Conservation (phyloP, 2,888 invertebrate genomes). For the Phengaris alcon region DNA sequence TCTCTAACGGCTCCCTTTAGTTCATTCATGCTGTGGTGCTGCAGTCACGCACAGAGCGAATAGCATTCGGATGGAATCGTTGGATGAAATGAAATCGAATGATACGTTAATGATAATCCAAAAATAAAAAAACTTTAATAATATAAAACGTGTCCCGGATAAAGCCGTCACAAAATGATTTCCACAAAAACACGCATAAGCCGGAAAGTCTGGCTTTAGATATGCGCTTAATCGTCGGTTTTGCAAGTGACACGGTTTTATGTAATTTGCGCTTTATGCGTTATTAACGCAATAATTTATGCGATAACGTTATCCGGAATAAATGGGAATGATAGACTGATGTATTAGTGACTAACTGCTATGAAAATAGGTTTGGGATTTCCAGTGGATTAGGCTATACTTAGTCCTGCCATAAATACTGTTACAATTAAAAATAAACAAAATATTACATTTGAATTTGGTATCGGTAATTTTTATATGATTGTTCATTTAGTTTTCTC, state of each 20-base stretch:
- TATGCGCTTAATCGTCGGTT: slow-evolving; percentile 8
- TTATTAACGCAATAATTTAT: slow-evolving; percentile 2
- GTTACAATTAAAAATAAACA: too few relatives aligned
- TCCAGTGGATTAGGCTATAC: background rate
- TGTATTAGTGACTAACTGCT: background rate
- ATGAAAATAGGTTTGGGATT: background rate
- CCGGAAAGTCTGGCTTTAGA: background rate
- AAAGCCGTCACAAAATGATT: background rate
- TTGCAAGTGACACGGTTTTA: background rate
- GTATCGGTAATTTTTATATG: too few relatives aligned
- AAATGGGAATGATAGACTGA: background rate
- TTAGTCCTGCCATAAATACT: background rate
- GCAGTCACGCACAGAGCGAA: too few relatives aligned
- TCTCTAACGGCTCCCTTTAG: too few relatives aligned
- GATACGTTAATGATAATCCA: background rate
- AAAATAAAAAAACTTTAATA: background rate
- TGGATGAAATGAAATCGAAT: background rate
- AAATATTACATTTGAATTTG: too few relatives aligned
- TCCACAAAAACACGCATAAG: background rate
- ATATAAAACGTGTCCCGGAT: background rate
- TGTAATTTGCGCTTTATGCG: background rate
- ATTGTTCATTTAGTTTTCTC: too few relatives aligned
- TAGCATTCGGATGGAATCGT: background rate
- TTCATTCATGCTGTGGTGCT: too few relatives aligned
- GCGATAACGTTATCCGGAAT: background rate